Base-by-base conservation (phyloP, 1,140 invertebrate species). In the Drosophila ironensis region DNA sequence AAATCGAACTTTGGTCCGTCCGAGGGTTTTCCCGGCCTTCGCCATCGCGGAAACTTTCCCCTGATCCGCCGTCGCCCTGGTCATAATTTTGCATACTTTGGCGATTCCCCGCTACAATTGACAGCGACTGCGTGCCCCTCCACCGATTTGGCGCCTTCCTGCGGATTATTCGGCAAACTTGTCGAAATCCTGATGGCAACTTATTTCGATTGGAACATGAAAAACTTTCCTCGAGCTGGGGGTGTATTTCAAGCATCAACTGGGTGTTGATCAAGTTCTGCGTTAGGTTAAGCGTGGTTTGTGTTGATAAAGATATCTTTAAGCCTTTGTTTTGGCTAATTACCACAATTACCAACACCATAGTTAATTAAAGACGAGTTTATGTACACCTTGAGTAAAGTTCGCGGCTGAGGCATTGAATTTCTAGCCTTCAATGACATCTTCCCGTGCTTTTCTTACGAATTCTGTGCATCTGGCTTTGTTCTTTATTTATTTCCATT, bases 1-100 rank as follows among this genome's bases (percentile, higher is more conserved):
- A 40, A 14, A 52, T 46, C 35, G 47, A 61, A 60, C 24, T 64
- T 22, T 30, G n/a, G 35, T 40, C 27, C 20, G 24, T n/a, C n/a
- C n/a, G 50, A 47, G 48, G 71, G 67, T 52, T 30, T 47, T 48
- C 24, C 8, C 48, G 38, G 61, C 73, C 57, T 44, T 38, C 56
- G 56, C 48, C 28, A 11, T 2, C 4, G 30, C 11, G 11, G 2
- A 33, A 33, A 33, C 30, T 33, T 33, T 33, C 30, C 30, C 30
- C 30, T n/a, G 30, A n/a, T n/a, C n/a, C n/a, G n/a, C n/a, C n/a
- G 11, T 14, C 14, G 57, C 12, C 53, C 44, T 64, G 22, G 40
- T 63, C 56, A 74, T 84, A 86, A 78, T 84, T 84, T 74, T 86
- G 70, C 80, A 86, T 74, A 66, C 59, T 71, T 50, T 33, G 30